Conservation (phyloP, 1,140 invertebrate genomes). For the Drosophila sechellia region DNA sequence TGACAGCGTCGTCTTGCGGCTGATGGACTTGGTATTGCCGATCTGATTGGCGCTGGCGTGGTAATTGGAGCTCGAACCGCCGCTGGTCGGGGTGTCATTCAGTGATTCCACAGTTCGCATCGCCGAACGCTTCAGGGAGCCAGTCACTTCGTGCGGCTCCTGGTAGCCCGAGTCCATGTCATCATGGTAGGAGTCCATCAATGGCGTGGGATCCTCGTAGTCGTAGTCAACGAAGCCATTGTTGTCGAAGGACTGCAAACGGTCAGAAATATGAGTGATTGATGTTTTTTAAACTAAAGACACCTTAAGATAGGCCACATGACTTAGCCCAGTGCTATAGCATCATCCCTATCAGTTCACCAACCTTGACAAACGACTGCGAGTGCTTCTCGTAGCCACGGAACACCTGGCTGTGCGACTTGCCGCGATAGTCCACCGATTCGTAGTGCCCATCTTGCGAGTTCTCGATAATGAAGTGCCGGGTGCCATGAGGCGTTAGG, state of each 20-base stretch:
- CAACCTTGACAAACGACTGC: constrained; percentile 70
- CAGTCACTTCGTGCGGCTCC: constrained; percentile 85
- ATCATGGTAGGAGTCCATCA: constrained; percentile 90
- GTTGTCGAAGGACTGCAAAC: constrained; percentile 87
- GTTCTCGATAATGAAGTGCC: constrained; percentile 88
- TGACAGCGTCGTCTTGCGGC: constrained; percentile 86
- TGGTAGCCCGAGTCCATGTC: constrained; percentile 86
- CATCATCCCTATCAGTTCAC: background rate
- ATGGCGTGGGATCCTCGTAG: constrained; percentile 89
- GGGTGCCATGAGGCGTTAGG: constrained; percentile 91
- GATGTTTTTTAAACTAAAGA: no score
- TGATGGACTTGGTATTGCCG: constrained; percentile 78
- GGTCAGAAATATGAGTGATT: background rate
- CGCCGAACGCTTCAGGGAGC: constrained; percentile 85
- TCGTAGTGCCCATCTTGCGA: constrained; percentile 89
- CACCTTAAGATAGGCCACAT: background rate
- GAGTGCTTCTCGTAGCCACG: constrained; percentile 73
- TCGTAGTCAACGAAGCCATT: constrained; percentile 90
- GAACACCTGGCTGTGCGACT: constrained; percentile 71
- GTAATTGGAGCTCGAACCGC: constrained; percentile 86
- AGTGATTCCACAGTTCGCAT: constrained; percentile 88
- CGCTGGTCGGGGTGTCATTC: constrained; percentile 91
- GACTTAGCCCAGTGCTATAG: background rate
- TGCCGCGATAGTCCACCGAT: constrained; percentile 87
- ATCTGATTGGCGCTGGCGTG: constrained; percentile 43